A percentile compares a stretch with the other conserved stretches of the same genome.
phyloP scores from a whole-genome alignment of 2,888 invertebrate species.

The Lathronympha strigana region DNA sequence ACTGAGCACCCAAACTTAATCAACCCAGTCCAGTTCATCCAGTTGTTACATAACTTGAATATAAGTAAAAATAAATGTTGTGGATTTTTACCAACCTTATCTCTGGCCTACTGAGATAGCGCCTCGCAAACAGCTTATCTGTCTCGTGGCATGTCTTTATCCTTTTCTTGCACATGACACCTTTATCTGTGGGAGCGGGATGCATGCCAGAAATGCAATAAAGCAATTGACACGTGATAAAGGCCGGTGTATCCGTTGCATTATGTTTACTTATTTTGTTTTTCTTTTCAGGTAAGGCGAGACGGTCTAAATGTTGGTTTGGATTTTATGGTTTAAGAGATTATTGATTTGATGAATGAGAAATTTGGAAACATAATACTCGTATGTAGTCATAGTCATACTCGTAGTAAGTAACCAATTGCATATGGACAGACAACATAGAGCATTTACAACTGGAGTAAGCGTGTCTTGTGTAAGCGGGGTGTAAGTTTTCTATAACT shows the following conservation, averaged over 20 bases:
- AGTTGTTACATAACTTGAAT: constrained; percentile 23
- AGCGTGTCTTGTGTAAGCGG: too few relatives aligned
- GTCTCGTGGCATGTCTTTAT: constrained; percentile 23
- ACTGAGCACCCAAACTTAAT: not conserved
- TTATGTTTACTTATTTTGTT: constrained; percentile 37
- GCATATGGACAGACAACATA: too few relatives aligned
- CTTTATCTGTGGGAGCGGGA: constrained; percentile 17
- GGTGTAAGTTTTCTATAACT: too few relatives aligned
- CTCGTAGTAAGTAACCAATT: too few relatives aligned
- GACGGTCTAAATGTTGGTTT: constrained; percentile 17
- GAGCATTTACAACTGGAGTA: too few relatives aligned
- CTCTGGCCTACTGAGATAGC: constrained; percentile 56
- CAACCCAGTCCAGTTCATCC: too few relatives aligned
- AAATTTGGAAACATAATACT: too few relatives aligned
- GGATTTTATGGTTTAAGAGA: constrained; percentile 5
- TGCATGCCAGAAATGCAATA: constrained; percentile 28
- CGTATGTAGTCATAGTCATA: too few relatives aligned
- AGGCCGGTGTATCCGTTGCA: constrained; percentile 27
- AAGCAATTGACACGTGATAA: constrained; percentile 37
- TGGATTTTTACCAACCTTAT: constrained; percentile 48
- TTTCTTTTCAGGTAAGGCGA: constrained; percentile 41
- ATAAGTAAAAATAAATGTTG: constrained; percentile 43
- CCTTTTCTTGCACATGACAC: constrained; percentile 18
- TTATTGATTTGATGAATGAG: too few relatives aligned
- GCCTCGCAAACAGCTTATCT: constrained; percentile 41